Base-by-base conservation (phyloP, 2,888 invertebrate genomes). In the Caenorhabditis macrosperma region DNA sequence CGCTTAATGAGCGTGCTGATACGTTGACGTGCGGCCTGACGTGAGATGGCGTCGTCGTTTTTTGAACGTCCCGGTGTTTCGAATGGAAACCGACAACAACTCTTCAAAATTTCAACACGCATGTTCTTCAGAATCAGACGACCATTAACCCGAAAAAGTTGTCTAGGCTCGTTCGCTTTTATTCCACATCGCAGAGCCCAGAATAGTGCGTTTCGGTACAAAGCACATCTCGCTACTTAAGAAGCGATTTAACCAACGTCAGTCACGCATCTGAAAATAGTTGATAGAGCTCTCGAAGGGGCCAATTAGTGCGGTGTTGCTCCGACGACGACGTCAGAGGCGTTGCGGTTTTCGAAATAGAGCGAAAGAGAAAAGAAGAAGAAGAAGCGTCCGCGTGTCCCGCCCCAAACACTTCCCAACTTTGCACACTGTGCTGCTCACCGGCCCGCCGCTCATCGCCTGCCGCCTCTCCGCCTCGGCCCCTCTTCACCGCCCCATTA, bases 1-100 rank as follows among this genome's bases (percentile, higher is more conserved):
- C 55, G 61, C 50, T 54, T 71, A 71, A 71, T 71, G 71, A 71
- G 71, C 68, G 68, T 60, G 68, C 68, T 69, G 66, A 60, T 68
- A 67, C 52, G 38, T 30, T 60, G 71, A 71, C 71, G 71, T 71
- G 61, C n/a, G 44, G 50, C 46, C 69, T 69, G 69, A 69, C 69
- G 69, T 69, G 60, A 52, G 38, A 46, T 30, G 28, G 54, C 28
- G 30, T 30, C 57, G 46, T 44, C n/a, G n/a, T n/a, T n/a, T 67
- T 52, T 50, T 9, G 17, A 30, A 44, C 60, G 44, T 60, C 30
- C 10, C 52, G 48, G 20, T 64, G 54, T 54, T 55, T 55, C 44
- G 22, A 28, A 7, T 24, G 41, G 5, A 24, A 22, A 59, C 7
- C 22, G 22, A 33, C 7, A 30, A 57, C 12, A 20, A 57, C 15